Conservation (phyloP, 2,797 vertebrate genomes). For the Chromis chromis region DNA sequence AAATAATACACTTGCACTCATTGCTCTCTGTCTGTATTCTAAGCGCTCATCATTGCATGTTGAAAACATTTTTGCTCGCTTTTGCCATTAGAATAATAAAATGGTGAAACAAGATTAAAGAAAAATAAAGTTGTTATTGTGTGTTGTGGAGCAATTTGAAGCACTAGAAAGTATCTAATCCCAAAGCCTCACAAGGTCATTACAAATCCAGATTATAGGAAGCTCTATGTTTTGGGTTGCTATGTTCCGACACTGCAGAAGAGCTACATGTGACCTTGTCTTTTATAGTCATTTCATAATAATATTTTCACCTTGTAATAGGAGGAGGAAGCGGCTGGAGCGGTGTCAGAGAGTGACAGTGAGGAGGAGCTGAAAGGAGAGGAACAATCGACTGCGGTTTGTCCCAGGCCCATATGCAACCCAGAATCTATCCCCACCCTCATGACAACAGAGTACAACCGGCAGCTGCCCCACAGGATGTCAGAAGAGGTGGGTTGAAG, state of each 20-base stretch:
- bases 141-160: too few relatives aligned
- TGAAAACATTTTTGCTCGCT: too few relatives aligned
- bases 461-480: conserved; percentile 8
- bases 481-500: conserved; percentile 59
- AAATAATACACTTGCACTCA: too few relatives aligned
- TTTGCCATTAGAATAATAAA: too few relatives aligned
- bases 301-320: conserved; percentile 9
- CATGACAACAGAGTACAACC: neutral
- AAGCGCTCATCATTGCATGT: too few relatives aligned
- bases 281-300: neutral
- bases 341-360: conserved; percentile 41
- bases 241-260: neutral
- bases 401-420: conserved; percentile 15
- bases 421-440: neutral
- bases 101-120: too few relatives aligned
- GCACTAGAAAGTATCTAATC: too few relatives aligned
- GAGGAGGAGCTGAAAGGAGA: conserved; percentile 51
- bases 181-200: too few relatives aligned
- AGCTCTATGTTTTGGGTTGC: too few relatives aligned
- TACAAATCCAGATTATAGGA: too few relatives aligned
- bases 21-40: too few relatives aligned
- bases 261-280: neutral
- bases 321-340: conserved; percentile 47
- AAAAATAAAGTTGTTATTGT: too few relatives aligned
- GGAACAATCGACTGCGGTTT: conserved; percentile 8